phyloP scores from a whole-genome alignment of 1,140 invertebrate species.

The Drosophila pseudoananassae region DNA sequence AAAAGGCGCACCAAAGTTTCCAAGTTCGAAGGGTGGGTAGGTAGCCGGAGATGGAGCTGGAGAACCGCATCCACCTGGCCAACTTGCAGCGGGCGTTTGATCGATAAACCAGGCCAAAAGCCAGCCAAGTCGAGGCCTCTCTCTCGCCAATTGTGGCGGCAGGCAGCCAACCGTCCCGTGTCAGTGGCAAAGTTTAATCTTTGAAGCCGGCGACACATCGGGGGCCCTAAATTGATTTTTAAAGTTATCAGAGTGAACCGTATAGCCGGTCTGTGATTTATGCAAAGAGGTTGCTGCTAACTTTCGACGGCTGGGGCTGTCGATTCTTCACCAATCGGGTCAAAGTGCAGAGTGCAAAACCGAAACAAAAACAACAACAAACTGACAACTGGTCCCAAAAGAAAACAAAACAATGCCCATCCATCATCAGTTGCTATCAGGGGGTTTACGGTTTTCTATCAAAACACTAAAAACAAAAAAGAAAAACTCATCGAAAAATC shows the following conservation, averaged over 20 bases:
- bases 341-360: constrained; percentile 47
- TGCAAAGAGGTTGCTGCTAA: constrained; percentile 44
- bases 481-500: not conserved
- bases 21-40: constrained; percentile 7
- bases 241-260: constrained; percentile 35
- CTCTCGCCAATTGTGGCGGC: constrained; percentile 30
- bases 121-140: constrained; percentile 29
- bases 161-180: constrained; percentile 20
- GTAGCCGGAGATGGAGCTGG: not conserved
- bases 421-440: constrained; percentile 36
- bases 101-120: constrained; percentile 41
- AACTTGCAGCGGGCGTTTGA: constrained; percentile 54
- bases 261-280: constrained; percentile 36
- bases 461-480: not conserved
- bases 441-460: constrained; percentile 5
- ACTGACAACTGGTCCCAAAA: constrained; percentile 8
- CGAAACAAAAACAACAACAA: constrained; percentile 43
- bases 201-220: constrained; percentile 52
- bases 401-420: constrained; percentile 42
- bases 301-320: constrained; percentile 16
- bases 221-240: constrained; percentile 56
- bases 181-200: constrained; percentile 47
- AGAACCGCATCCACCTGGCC: constrained; percentile 45
- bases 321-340: constrained; percentile 30
- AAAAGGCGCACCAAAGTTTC: constrained; percentile 46